Evolutionary conservation across 2,888 invertebrate genomes (phyloP), one percentile per base, ranked within the genome.

Genomic region (Tinea semifulvella): DNA sequence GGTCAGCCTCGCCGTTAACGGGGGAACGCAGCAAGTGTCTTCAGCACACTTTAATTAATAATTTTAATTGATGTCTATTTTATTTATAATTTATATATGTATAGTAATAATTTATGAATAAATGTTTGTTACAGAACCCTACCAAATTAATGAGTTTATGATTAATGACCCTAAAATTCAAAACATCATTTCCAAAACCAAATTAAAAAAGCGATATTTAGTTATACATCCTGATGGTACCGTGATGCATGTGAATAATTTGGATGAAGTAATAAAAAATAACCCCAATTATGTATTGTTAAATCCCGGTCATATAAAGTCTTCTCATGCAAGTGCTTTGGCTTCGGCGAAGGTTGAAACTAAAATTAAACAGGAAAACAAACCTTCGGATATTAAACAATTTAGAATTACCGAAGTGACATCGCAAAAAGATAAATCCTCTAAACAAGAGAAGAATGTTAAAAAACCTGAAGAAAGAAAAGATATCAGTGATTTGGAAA

Each of bases 211-310:
- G 49, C 55, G 52, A 13, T 65, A 54, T 48, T 42, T 64, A 28
- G 50, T 71, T n/a, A 46, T 71, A 20, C 55, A 64, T 49, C 50
- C 61, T 13, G 56, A 68, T 51, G 68, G 66, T 28, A 62, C 54
- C 14, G 46, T 65, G 10, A 64, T 68, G 43, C 50, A 63, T 35
- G 46, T 61, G 4, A 60, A 71, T 44, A 50, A 53, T 3, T 42
- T 67, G 14, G 55, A 63, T 22, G 36, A 46, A 2, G 47, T 59
- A 18, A 35, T 53, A 8, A 47, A 52, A 36, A 53, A 47, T 22
- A 48, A 59, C 53, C 57, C 62, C 22, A 56, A 65, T 40, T 53
- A 56, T 25, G 36, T 56, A 26, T 47, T 58, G 27, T 44, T 57
- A 14, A 52, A 56, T 25, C 49, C 52, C 19, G 27, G 20, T 6